phyloP scores from a whole-genome alignment of 2,113 vertebrate genomes.

The Ptyas mucosa region DNA sequence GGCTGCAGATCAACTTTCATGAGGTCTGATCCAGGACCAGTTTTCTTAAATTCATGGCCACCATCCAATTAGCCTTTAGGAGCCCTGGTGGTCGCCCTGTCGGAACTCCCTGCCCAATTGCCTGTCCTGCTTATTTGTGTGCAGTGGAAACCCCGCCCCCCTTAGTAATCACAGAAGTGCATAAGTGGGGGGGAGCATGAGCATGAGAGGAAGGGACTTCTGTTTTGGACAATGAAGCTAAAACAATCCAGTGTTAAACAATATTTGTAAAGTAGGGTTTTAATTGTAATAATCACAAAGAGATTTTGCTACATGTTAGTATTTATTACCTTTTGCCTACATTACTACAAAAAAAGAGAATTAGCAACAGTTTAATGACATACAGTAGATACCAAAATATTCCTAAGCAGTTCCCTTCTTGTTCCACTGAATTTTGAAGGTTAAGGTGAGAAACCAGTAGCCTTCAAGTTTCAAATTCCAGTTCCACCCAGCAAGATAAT shows the following conservation, averaged over 20 bases:
- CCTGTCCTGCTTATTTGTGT: neutral
- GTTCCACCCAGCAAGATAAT: neutral
- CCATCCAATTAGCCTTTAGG: neutral
- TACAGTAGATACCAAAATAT: constrained; percentile 20
- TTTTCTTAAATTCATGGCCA: neutral
- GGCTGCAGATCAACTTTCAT: neutral
- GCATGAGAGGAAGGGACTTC: neutral
- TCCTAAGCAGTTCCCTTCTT: neutral
- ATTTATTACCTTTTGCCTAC: constrained; percentile 2
- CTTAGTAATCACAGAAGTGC: neutral
- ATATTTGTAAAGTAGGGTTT: neutral
- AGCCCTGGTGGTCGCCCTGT: neutral
- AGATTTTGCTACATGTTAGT: neutral
- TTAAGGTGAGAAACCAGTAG: neutral
- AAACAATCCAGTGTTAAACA: neutral
- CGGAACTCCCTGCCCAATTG: neutral
- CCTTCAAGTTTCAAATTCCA: neutral
- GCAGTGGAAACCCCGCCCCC: too few species aligned
- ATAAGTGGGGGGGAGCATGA: too few species aligned
- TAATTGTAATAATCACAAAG: constrained; percentile 13
- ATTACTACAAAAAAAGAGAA: neutral
- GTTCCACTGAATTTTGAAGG: constrained; percentile 13
- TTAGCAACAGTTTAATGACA: neutral
- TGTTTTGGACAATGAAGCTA: neutral
- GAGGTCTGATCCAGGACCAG: neutral